phyloP scores from a whole-genome alignment of 2,113 vertebrate genomes.

The Rhynchomys soricoides region DNA sequence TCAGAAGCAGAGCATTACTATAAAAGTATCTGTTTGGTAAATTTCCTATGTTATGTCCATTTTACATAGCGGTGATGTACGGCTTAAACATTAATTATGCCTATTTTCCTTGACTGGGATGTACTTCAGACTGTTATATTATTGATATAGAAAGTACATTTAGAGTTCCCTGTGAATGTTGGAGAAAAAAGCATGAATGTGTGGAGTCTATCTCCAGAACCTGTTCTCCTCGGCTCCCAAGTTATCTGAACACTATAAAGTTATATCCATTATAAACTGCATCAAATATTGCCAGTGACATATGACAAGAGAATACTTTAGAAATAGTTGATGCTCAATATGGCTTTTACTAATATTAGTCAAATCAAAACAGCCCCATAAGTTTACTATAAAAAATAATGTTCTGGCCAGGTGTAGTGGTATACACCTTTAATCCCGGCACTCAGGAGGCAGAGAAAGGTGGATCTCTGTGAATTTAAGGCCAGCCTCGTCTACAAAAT shows the following conservation, averaged over 20 bases:
- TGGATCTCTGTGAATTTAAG: too few relatives aligned
- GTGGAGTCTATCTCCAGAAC: background rate
- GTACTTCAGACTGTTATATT: conserved; percentile 11
- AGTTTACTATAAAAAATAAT: conserved; percentile 38
- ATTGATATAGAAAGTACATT: conserved; percentile 39
- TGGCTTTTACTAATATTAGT: background rate
- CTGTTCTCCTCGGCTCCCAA: conserved; percentile 32
- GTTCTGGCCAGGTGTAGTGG: background rate
- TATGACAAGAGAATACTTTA: background rate
- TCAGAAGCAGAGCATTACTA: conserved; percentile 24
- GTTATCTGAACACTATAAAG: conserved; percentile 4
- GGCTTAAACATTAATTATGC: background rate
- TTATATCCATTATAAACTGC: background rate
- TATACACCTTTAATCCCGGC: background rate
- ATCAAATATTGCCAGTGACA: conserved; percentile 8
- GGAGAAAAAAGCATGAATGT: conserved; percentile 34
- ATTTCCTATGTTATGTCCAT: background rate
- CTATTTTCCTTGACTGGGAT: conserved; percentile 3
- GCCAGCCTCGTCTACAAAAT: too few relatives aligned
- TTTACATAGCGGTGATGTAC: background rate
- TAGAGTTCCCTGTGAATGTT: conserved; percentile 9
- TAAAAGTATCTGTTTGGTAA: background rate
- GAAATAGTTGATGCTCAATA: background rate
- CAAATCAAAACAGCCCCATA: conserved; percentile 44
- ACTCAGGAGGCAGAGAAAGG: background rate